These are phyloP conservation scores for Papilio xuthus DNA, from an alignment of 1,140 invertebrate species.

Conservation along the genomic window DNA sequence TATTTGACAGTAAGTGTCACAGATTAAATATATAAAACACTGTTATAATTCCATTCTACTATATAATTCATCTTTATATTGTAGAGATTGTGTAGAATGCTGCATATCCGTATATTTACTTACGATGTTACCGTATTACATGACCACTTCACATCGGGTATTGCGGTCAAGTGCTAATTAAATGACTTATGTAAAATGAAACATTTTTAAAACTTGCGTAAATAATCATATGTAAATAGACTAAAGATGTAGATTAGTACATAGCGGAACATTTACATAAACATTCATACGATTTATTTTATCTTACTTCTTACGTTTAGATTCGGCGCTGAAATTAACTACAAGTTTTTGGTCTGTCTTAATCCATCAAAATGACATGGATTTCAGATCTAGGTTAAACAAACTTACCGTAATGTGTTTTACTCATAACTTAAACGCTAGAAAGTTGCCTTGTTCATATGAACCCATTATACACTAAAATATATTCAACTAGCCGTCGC, in stretches of 20 bases:
- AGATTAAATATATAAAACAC: too few relatives aligned
- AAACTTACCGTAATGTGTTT: neutral
- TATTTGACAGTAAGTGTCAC: too few relatives aligned
- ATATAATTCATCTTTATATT: neutral
- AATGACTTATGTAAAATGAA: neutral
- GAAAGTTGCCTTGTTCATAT: too few relatives aligned
- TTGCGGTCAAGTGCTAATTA: neutral
- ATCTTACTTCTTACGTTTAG: neutral
- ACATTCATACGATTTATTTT: too few relatives aligned
- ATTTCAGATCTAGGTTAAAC: neutral
- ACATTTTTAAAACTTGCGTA: too few relatives aligned
- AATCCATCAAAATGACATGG: neutral
- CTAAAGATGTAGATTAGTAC: too few relatives aligned
- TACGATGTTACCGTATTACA: neutral
- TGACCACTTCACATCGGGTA: neutral
- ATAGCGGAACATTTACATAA: too few relatives aligned
- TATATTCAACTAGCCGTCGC: too few relatives aligned
- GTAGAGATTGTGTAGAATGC: neutral
- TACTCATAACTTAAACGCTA: too few relatives aligned
- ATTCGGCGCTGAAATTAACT: neutral
- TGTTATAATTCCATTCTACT: too few relatives aligned
- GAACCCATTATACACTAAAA: neutral
- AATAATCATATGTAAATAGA: too few relatives aligned
- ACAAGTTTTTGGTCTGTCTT: neutral
- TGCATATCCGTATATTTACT: neutral